Evolutionary conservation across 2,797 vertebrate genomes (phyloP).

Genomic region (Eutrigla gurnardus): DNA sequence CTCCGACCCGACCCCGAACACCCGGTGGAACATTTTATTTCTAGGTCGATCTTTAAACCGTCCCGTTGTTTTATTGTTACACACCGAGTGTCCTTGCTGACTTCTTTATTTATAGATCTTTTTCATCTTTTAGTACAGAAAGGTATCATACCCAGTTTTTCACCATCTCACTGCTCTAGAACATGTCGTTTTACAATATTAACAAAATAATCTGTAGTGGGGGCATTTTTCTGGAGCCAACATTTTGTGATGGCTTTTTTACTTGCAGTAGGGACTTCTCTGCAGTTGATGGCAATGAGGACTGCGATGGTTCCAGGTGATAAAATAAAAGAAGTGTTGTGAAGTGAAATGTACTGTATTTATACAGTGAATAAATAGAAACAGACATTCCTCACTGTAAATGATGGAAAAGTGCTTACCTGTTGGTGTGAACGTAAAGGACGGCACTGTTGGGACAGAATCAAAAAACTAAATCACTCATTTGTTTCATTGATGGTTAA

Average conservation of each 20-base stretch:
- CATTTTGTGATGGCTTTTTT: too few relatives aligned
- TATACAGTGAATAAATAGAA: background rate
- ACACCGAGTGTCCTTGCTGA: background rate
- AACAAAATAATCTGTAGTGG: too few relatives aligned
- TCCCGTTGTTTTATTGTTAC: constrained; percentile 1
- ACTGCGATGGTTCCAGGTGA: background rate
- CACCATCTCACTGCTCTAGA: too few relatives aligned
- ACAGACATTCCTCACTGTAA: background rate
- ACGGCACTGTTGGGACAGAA: constrained; percentile 91
- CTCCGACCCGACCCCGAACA: constrained; percentile 43
- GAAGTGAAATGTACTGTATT: background rate
- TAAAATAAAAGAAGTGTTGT: background rate
- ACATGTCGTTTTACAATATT: too few relatives aligned
- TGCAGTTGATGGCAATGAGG: background rate
- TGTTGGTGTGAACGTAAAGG: constrained; percentile 99
- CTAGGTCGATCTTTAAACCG: constrained; percentile 10
- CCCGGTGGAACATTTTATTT: constrained; percentile 34
- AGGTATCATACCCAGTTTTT: too few relatives aligned
- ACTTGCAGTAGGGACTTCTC: background rate
- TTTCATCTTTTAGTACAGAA: too few relatives aligned
- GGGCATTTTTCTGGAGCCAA: too few relatives aligned
- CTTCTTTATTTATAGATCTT: too few relatives aligned
- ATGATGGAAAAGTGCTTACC: constrained; percentile 84
- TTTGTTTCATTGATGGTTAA: constrained; percentile 8
- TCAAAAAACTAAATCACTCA: constrained; percentile 16